These are phyloP conservation scores for Hiodon alosoides DNA, from an alignment of 2,113 vertebrate genomes.

Conservation along the genomic window DNA sequence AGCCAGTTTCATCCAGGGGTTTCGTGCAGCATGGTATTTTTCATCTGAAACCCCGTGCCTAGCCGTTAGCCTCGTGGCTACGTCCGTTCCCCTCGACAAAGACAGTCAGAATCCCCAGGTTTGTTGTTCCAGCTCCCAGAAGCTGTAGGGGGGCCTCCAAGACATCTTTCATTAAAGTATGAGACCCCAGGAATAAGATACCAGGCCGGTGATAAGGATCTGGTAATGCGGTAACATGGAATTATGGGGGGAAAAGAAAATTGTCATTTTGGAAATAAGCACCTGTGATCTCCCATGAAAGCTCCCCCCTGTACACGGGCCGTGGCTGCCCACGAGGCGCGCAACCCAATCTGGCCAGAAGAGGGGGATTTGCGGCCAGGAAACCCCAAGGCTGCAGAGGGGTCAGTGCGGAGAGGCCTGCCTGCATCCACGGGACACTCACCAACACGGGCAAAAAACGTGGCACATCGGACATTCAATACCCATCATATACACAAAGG, in stretches of 20 bases:
- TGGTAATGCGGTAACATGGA: slow-evolving; percentile 70
- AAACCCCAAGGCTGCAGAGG: slow-evolving; percentile 44
- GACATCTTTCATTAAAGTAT: slow-evolving; percentile 72
- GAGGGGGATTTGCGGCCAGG: slow-evolving; percentile 46
- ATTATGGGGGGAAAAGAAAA: slow-evolving; percentile 67
- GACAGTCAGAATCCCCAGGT: slow-evolving; percentile 55
- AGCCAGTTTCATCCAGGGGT: too few species aligned
- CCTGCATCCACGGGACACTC: not conserved
- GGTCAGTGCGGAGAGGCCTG: slow-evolving; percentile 39
- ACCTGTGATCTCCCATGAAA: slow-evolving; percentile 70
- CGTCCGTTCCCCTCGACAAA: slow-evolving; percentile 58
- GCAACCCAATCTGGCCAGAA: slow-evolving; percentile 54
- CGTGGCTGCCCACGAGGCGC: slow-evolving; percentile 38
- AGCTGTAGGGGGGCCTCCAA: slow-evolving; percentile 39
- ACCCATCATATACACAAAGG: not conserved
- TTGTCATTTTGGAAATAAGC: slow-evolving; percentile 74
- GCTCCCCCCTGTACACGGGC: slow-evolving; percentile 49
- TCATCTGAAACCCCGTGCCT: slow-evolving; percentile 37
- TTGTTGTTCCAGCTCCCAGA: slow-evolving; percentile 58
- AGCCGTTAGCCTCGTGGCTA: slow-evolving; percentile 45
- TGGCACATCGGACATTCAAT: not conserved
- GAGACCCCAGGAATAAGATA: slow-evolving; percentile 70
- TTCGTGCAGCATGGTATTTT: slow-evolving; percentile 17
- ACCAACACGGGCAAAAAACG: not conserved
- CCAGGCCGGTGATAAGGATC: slow-evolving; percentile 63